phyloP scores from a whole-genome alignment of 2,113 vertebrate species.

The Laterallus jamaicensis region DNA sequence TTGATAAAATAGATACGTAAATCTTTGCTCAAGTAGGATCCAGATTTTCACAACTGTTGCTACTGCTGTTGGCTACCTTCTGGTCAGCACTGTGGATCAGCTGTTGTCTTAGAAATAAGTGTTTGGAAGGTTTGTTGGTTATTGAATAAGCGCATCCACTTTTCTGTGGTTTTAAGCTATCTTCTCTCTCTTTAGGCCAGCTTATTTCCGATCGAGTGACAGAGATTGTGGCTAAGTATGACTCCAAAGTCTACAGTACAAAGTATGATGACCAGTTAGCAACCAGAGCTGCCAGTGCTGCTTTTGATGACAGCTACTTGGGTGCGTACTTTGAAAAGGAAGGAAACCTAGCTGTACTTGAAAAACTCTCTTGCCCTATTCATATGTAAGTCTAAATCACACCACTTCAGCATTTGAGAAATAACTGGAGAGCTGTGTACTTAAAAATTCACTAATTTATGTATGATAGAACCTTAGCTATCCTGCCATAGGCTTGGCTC shows the following conservation, averaged over 20 bases:
- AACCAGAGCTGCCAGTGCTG: constrained; percentile 85
- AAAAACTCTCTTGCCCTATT: neutral
- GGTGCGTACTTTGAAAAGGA: constrained; percentile 74
- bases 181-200: constrained; percentile 79
- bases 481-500: neutral
- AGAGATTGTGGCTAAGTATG: constrained; percentile 84
- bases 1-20: neutral
- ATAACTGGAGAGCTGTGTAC: neutral
- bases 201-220: constrained; percentile 92
- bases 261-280: constrained; percentile 82
- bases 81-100: fast-evolving
- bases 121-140: neutral
- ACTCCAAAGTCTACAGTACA: constrained; percentile 71
- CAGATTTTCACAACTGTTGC: neutral
- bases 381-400: neutral
- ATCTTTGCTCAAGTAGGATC: neutral
- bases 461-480: neutral
- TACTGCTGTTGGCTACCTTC: neutral
- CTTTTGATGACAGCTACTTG: constrained; percentile 95
- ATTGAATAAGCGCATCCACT: neutral
- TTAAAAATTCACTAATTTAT: neutral
- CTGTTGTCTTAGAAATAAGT: neutral
- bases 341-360: neutral
- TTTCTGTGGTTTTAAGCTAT: neutral
- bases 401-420: fast-evolving